These are phyloP conservation scores for Cryptosula pallasiana DNA, from an alignment of 2,888 invertebrate species.

Conservation along the genomic window DNA sequence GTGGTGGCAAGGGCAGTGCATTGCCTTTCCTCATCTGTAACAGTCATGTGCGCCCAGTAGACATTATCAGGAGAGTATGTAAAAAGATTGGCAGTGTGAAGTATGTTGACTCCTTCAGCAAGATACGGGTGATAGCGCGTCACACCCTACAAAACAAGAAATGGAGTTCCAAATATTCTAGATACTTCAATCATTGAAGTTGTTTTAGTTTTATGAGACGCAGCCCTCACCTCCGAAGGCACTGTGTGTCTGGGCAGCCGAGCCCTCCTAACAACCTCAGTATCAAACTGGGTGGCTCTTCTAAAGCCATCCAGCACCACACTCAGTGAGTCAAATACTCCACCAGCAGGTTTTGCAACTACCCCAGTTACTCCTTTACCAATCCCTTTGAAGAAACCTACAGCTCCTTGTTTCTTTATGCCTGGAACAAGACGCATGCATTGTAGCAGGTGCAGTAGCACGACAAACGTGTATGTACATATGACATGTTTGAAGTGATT, in stretches of 20 bases:
- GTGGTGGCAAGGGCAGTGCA: neutral
- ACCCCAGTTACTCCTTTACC: slow-evolving; percentile 66
- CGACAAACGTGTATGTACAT: no score
- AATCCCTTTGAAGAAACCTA: slow-evolving; percentile 65
- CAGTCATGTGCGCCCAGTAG: slow-evolving; percentile 67
- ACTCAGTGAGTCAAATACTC: slow-evolving; percentile 61
- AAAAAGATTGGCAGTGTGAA: slow-evolving; percentile 63
- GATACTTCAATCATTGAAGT: no score
- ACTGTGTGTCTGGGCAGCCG: slow-evolving; percentile 68
- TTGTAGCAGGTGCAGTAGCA: no score
- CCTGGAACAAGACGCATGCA: no score
- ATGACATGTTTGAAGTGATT: no score
- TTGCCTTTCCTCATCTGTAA: slow-evolving; percentile 59
- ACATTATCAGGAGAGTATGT: slow-evolving; percentile 64
- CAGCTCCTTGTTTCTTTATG: slow-evolving; percentile 62
- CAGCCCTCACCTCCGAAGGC: slow-evolving; percentile 62
- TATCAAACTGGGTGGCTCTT: slow-evolving; percentile 63
- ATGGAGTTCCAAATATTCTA: no score
- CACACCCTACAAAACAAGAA: slow-evolving; percentile 60
- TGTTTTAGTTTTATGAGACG: no score
- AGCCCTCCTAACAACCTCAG: slow-evolving; percentile 61
- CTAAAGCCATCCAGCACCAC: slow-evolving; percentile 66
- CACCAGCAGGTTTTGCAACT: slow-evolving; percentile 60
- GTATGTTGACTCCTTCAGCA: slow-evolving; percentile 66
- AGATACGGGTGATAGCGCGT: slow-evolving; percentile 68